A percentile compares a stretch with the other conserved stretches of the same genome.
These are phyloP conservation scores for Ailurus styani DNA, from an alignment of 2,113 vertebrate species.

Conservation along the genomic window DNA sequence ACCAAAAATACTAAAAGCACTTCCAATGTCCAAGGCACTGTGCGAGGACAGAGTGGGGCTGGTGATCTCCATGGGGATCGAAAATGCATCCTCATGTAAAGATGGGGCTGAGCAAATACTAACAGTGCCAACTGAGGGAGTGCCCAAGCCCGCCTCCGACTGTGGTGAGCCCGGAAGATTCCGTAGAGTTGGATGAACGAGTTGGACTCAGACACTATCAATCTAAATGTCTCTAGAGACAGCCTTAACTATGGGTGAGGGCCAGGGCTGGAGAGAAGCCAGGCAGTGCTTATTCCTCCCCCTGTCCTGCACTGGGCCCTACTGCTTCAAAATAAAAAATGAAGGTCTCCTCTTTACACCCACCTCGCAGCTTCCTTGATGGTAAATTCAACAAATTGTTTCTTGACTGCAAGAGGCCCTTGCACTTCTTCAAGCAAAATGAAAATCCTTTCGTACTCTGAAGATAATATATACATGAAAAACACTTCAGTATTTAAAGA, in stretches of 20 bases:
- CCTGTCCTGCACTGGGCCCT: not conserved
- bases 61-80: not conserved
- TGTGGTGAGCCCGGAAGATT: not conserved
- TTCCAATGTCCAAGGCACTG: not conserved
- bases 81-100: not conserved
- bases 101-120: not conserved
- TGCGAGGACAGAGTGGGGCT: not conserved
- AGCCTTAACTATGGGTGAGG: not conserved
- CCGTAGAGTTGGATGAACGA: not conserved
- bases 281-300: not conserved
- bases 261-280: not conserved
- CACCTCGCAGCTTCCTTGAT: constrained; percentile 97
- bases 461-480: constrained; percentile 5
- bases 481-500: not conserved
- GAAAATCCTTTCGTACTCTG: constrained; percentile 94
- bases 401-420: constrained; percentile 90
- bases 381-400: constrained; percentile 95
- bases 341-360: constrained; percentile 39
- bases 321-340: not conserved
- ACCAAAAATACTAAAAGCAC: not conserved
- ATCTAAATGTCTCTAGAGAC: not conserved
- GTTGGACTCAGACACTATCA: not conserved
- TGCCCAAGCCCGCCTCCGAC: not conserved
- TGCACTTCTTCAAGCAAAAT: constrained; percentile 92
- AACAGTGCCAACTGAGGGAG: not conserved